A percentile compares a stretch with the other conserved stretches of the same genome.
These are phyloP conservation scores for Plectrocnemia conspersa DNA, from an alignment of 1,140 invertebrate species.

Conservation along the genomic window DNA sequence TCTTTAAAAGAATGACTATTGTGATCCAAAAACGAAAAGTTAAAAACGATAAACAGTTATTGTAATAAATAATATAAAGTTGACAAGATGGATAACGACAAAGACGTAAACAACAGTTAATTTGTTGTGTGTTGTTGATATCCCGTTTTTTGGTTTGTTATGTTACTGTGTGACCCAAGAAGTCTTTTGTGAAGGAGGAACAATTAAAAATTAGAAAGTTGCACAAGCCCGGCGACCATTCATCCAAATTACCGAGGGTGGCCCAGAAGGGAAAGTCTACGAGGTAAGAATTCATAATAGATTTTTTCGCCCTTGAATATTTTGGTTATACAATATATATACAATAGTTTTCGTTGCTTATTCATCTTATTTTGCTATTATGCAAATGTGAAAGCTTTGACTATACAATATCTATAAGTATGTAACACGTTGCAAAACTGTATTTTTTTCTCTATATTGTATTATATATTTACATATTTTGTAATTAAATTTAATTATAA, in stretches of 20 bases:
- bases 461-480: no score
- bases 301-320: no score
- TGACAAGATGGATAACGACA: constrained; percentile 9
- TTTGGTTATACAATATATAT: no score
- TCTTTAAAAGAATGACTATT: constrained; percentile 5
- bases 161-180: constrained; percentile 8
- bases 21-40: constrained; percentile 3
- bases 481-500: no score
- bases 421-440: no score
- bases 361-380: no score
- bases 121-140: constrained; percentile 21
- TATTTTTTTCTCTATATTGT: constrained; percentile 18
- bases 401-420: no score
- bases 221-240: constrained; percentile 26
- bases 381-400: no score
- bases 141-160: not conserved
- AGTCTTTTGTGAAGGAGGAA: constrained; percentile 15
- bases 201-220: constrained; percentile 33
- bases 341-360: no score
- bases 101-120: constrained; percentile 3
- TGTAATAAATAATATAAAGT: not conserved
- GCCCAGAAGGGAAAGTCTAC: constrained; percentile 29
- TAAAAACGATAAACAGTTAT: not conserved
- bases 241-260: constrained; percentile 1
- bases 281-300: constrained; percentile 26